Conservation (phyloP, 2,113 vertebrate genomes). For the Colaptes auratus region DNA sequence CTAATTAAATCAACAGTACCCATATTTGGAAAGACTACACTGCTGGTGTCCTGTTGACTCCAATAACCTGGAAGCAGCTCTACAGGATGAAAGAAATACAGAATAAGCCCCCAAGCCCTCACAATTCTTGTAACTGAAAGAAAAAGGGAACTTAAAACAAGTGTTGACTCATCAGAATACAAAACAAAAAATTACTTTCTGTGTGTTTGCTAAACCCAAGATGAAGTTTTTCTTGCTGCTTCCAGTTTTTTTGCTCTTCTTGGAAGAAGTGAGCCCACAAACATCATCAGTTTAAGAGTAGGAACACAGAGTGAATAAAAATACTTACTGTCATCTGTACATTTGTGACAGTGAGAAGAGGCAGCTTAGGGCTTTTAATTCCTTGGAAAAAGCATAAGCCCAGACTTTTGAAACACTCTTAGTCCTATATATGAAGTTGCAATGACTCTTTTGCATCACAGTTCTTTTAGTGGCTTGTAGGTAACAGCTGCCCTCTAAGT, state of each 20-base stretch:
- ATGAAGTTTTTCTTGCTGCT: neutral
- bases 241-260: neutral
- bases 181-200: neutral
- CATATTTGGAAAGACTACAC: neutral
- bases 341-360: neutral
- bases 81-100: neutral
- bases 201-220: neutral
- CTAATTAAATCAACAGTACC: slow-evolving; percentile 5
- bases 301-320: neutral
- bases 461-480: neutral
- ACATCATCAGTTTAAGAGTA: neutral
- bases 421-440: neutral
- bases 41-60: neutral
- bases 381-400: neutral
- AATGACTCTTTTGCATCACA: neutral
- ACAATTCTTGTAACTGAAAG: neutral
- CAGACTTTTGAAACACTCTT: neutral
- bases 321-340: neutral
- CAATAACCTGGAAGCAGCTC: neutral
- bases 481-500: neutral
- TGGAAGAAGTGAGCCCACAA: neutral
- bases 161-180: neutral
- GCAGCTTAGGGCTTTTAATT: neutral
- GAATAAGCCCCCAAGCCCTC: neutral
- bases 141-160: neutral